phyloP scores from a whole-genome alignment of 2,888 invertebrate species.

The Hydropsyche betteni region DNA sequence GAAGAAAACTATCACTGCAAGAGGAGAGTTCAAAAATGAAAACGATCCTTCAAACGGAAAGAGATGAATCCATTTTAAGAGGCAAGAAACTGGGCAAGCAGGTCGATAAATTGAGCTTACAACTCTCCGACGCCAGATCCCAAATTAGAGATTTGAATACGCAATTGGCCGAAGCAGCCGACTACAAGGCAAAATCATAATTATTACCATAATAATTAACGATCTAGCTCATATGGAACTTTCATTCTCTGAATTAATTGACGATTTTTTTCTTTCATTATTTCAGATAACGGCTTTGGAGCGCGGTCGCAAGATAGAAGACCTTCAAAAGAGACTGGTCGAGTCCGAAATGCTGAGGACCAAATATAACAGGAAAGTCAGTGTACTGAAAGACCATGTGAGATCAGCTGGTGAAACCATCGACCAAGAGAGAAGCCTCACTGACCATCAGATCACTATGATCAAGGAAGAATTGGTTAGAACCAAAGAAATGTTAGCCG shows the following conservation, averaged over 20 bases:
- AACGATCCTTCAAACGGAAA: slow-evolving; percentile 68
- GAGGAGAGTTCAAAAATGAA: slow-evolving; percentile 71
- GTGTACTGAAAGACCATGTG: slow-evolving; percentile 77
- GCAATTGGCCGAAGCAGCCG: slow-evolving; percentile 85
- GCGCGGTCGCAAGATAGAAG: slow-evolving; percentile 84
- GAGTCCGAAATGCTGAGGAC: slow-evolving; percentile 83
- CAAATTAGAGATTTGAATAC: slow-evolving; percentile 86
- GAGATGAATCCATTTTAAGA: slow-evolving; percentile 74
- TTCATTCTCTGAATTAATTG: slow-evolving; percentile 1
- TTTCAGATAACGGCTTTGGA: slow-evolving; percentile 82
- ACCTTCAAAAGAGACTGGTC: slow-evolving; percentile 80
- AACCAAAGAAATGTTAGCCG: slow-evolving; percentile 77
- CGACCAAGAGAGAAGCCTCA: slow-evolving; percentile 74
- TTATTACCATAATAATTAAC: background rate
- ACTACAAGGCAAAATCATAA: slow-evolving; percentile 74
- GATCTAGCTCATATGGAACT: slow-evolving; percentile 31
- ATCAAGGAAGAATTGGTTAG: slow-evolving; percentile 80
- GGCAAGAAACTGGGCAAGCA: slow-evolving; percentile 85
- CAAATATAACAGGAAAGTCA: slow-evolving; percentile 77
- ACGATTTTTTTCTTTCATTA: slow-evolving; percentile 1
- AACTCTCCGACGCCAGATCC: slow-evolving; percentile 82
- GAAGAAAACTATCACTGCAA: slow-evolving; percentile 86
- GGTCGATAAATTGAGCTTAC: slow-evolving; percentile 81
- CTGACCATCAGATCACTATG: slow-evolving; percentile 75
- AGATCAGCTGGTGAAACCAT: slow-evolving; percentile 72